A percentile compares a stretch with the other conserved stretches of the same genome.
Evolutionary conservation across 2,888 invertebrate species (phyloP).

Genomic region (Sclerodermus sp.): DNA sequence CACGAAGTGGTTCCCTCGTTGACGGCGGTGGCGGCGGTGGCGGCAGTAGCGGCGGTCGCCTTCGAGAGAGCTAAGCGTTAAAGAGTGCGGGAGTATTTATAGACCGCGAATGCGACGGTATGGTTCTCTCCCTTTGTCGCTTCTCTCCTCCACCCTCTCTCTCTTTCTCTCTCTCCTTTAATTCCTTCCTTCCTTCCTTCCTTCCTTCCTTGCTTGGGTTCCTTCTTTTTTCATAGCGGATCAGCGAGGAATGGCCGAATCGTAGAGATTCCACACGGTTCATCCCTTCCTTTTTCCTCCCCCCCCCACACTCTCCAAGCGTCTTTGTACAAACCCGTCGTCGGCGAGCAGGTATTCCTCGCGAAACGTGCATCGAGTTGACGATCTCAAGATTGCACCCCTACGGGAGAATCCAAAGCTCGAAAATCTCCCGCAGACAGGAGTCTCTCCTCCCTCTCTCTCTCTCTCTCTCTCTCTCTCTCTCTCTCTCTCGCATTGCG

Average conservation of each 20-base stretch:
- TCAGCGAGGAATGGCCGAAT: slow-evolving; percentile 40
- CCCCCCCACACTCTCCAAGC: slow-evolving; percentile 2
- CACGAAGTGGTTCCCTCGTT: slow-evolving; percentile 10
- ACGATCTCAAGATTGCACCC: too few relatives aligned
- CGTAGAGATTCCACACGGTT: slow-evolving; percentile 42
- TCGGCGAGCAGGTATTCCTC: too few relatives aligned
- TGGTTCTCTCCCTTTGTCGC: slow-evolving; percentile 1
- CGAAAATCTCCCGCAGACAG: too few relatives aligned
- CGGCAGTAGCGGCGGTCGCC: not conserved
- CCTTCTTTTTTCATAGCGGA: too few relatives aligned
- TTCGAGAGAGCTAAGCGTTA: slow-evolving; percentile 1
- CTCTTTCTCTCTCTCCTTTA: slow-evolving; percentile 9
- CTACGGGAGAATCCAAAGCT: too few relatives aligned
- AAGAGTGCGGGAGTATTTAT: not conserved
- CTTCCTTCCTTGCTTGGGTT: slow-evolving; percentile 9
- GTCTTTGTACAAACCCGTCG: too few relatives aligned
- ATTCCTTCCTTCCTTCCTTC: slow-evolving; percentile 10
- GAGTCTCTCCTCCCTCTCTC: too few relatives aligned
- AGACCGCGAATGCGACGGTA: too few relatives aligned
- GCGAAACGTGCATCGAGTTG: not conserved
- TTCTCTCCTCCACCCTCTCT: slow-evolving; percentile 8
- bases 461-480: too few relatives aligned
- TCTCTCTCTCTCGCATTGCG: slow-evolving; percentile 13
- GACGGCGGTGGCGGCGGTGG: not conserved
- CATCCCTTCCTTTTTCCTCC: slow-evolving; percentile 8